Evolutionary conservation across 2,113 vertebrate genomes (phyloP), one percentile per base, ranked within the genome.

Genomic region (Catagonus wagneri): DNA sequence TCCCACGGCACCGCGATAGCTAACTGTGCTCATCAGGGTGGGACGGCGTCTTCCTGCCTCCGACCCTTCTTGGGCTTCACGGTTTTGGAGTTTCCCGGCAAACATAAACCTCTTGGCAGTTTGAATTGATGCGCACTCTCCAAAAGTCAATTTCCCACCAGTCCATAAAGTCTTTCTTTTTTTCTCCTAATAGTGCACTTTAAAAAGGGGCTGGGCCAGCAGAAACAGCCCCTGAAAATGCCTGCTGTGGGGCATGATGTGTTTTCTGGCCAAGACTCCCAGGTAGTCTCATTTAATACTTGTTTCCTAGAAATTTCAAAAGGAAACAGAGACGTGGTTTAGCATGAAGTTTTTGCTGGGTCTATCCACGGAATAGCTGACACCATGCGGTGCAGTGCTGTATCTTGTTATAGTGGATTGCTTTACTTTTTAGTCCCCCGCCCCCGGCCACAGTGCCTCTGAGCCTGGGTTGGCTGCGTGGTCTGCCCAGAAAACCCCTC

Each of bases 381-480:
- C 1, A 16, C 4, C 6, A 1, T 1, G 4, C 2, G 1, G 0
- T 9, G 19, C 14, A 44, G 27, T 8, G 16, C 22, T 27, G n/a
- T 0, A 7, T 50, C 27, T 52, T 79, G 0, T 84, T 8, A 83
- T 12, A 14, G 74, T 19, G 4, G 17, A 27, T 36, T 4, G 19
- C n/a, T 87, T 87, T 61, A 1, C 6, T 36, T 23, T 29, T 39
- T 32, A 44, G 54, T 44, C 7, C 10, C 7, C 10, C 78, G n/a
- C 10, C 56, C 22, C 44, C 6, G 32, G 5, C 11, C 39, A 19
- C 12, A 25, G 83, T 1, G 4, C 11, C n/a, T 22, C 56, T 7
- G 4, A 52, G 56, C 20, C 85, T 61, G 50, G 50, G 44, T 39
- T 0, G 11, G 22, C 19, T 13, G 7, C 3, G 13, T 39, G 23